Conservation (phyloP, 2,888 invertebrate genomes). For the Sarcophaga carnaria region DNA sequence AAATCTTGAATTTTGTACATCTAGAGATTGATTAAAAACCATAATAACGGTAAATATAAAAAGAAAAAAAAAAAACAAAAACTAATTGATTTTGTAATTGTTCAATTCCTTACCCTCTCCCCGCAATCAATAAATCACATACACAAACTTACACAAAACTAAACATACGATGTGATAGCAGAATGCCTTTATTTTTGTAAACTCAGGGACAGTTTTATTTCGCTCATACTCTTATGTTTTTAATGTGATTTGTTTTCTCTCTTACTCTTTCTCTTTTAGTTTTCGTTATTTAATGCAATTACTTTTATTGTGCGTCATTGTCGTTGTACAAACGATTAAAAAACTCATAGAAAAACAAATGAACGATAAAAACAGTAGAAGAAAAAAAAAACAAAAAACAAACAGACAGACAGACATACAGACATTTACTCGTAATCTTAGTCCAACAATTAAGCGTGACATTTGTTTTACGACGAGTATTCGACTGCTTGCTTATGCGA, state of each 20-base stretch:
- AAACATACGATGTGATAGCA: no score
- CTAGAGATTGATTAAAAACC: not conserved
- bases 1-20: not conserved
- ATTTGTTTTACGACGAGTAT: conserved; percentile 26
- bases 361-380: not conserved
- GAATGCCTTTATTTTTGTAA: no score
- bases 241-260: not conserved
- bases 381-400: not conserved
- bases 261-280: not conserved
- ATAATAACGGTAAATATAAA: not conserved
- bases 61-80: conserved; percentile 11
- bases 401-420: conserved; percentile 23
- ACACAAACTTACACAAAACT: no score
- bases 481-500: conserved; percentile 52
- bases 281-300: conserved; percentile 49
- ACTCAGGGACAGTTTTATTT: not conserved
- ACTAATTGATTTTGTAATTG: conserved; percentile 59
- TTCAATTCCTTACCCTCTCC: conserved; percentile 10
- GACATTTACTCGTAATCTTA: conserved; percentile 46
- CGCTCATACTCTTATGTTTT: not conserved
- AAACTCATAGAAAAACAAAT: conserved; percentile 11
- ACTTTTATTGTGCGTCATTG: conserved; percentile 9
- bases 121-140: not conserved
- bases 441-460: conserved; percentile 64
- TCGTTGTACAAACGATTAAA: conserved; percentile 25